Evolutionary conservation across 2,888 invertebrate genomes (phyloP).

Genomic region (Melanostoma mellinum): DNA sequence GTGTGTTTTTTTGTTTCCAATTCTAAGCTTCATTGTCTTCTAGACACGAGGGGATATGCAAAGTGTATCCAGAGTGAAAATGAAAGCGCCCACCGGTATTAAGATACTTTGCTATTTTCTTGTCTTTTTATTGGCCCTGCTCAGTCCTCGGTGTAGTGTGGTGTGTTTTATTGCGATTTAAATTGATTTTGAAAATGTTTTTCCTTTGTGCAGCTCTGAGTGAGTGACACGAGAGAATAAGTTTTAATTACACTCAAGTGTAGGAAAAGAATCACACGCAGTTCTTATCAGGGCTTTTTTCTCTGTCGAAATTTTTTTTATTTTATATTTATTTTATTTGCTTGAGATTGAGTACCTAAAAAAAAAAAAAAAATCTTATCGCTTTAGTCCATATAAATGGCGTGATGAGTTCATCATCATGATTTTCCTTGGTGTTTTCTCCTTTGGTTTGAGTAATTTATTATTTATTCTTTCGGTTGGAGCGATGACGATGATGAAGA

Average conservation of each 20-base stretch:
- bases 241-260: constrained; percentile 5
- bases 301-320: constrained; percentile 2
- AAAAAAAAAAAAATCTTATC: constrained; percentile 57
- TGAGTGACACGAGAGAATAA: background rate
- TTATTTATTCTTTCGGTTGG: constrained; percentile 18
- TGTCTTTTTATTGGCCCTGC: background rate
- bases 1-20: constrained; percentile 44
- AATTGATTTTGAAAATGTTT: constrained; percentile 45
- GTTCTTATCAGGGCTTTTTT: constrained; percentile 29
- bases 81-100: constrained; percentile 42
- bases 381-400: constrained; percentile 54
- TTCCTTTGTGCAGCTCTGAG: background rate
- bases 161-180: constrained; percentile 21
- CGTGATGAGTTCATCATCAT: constrained; percentile 67
- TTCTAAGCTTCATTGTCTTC: constrained; percentile 2
- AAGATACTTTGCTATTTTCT: constrained; percentile 5
- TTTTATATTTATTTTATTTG: constrained; percentile 33
- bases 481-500: constrained; percentile 13
- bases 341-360: background rate
- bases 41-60: constrained; percentile 10
- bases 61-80: constrained; percentile 37
- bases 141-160: too few species aligned
- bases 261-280: constrained; percentile 34
- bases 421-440: constrained; percentile 40
- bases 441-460: constrained; percentile 20